A percentile compares a stretch with the other conserved stretches of the same genome.
These are phyloP conservation scores for Xylophagus ater DNA, from an alignment of 2,888 invertebrate species.

Conservation along the genomic window DNA sequence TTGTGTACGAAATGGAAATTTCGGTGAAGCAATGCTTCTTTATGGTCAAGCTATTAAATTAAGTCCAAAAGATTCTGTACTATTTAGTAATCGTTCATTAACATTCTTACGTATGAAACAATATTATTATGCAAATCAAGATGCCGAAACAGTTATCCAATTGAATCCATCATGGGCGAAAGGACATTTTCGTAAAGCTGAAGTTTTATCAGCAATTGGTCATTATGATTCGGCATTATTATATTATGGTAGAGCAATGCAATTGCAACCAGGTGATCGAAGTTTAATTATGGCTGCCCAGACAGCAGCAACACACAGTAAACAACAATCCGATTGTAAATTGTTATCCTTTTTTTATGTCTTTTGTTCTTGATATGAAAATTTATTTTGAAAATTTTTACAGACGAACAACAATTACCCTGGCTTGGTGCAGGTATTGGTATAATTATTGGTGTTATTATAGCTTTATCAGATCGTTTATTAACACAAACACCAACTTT, in stretches of 20 bases:
- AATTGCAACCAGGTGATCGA: constrained; percentile 54
- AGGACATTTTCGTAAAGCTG: constrained; percentile 62
- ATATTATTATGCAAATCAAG: constrained; percentile 63
- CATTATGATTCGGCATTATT: constrained; percentile 55
- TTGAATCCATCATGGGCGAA: constrained; percentile 70
- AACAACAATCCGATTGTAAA: constrained; percentile 50
- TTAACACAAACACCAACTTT: constrained; percentile 51
- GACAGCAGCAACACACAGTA: constrained; percentile 46
- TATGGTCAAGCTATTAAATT: constrained; percentile 69
- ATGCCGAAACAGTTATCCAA: constrained; percentile 64
- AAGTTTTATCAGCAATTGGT: constrained; percentile 57
- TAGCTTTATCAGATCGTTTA: constrained; percentile 58
- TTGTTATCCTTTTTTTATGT: not conserved
- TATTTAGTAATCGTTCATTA: constrained; percentile 71
- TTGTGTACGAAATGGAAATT: constrained; percentile 60
- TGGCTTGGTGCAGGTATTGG: constrained; percentile 68
- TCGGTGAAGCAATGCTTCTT: constrained; percentile 63
- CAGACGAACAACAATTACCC: constrained; percentile 58
- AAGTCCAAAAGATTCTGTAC: constrained; percentile 51
- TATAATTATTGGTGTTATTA: constrained; percentile 51
- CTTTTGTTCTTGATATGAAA: not conserved
- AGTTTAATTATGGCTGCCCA: constrained; percentile 52
- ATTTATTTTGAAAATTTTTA: constrained; percentile 24
- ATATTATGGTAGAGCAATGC: constrained; percentile 56
- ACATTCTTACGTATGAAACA: constrained; percentile 68